These are phyloP conservation scores for Myripristis jacobus DNA, from an alignment of 2,797 vertebrate genomes.

Conservation along the genomic window DNA sequence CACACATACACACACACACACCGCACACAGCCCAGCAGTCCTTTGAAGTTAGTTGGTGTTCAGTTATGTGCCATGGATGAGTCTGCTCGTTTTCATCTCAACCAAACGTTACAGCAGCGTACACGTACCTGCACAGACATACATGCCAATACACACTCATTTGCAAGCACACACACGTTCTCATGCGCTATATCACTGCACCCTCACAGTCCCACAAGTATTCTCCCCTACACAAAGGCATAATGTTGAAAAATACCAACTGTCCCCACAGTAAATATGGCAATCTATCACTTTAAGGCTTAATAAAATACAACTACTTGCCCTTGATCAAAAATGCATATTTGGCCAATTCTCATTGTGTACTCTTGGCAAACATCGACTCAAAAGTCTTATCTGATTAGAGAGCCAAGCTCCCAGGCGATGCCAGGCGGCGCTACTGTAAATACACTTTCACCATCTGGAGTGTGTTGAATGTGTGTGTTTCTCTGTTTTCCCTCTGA, in stretches of 20 bases:
- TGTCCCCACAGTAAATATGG: constrained; percentile 24
- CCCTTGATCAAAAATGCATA: constrained; percentile 35
- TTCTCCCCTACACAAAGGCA: background rate
- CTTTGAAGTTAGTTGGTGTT: too few relatives aligned
- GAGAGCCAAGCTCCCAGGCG: constrained; percentile 3
- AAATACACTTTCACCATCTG: constrained; percentile 61
- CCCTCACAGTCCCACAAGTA: background rate
- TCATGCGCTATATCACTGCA: background rate
- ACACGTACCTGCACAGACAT: background rate
- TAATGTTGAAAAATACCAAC: constrained; percentile 45
- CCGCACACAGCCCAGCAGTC: too few relatives aligned
- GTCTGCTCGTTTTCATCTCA: too few relatives aligned
- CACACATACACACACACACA: too few relatives aligned
- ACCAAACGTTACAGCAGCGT: too few relatives aligned
- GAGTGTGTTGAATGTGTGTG: constrained; percentile 11
- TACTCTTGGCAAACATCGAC: constrained; percentile 34
- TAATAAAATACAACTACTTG: constrained; percentile 27
- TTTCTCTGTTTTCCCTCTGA: constrained; percentile 32
- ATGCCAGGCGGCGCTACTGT: constrained; percentile 34
- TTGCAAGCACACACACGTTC: background rate
- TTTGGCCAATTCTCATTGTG: constrained; percentile 19
- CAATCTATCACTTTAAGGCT: constrained; percentile 33
- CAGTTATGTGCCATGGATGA: too few relatives aligned
- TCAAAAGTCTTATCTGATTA: constrained; percentile 44
- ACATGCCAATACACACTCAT: background rate